phyloP scores from a whole-genome alignment of 2,888 invertebrate genomes.

The Leucozona laternaria region DNA sequence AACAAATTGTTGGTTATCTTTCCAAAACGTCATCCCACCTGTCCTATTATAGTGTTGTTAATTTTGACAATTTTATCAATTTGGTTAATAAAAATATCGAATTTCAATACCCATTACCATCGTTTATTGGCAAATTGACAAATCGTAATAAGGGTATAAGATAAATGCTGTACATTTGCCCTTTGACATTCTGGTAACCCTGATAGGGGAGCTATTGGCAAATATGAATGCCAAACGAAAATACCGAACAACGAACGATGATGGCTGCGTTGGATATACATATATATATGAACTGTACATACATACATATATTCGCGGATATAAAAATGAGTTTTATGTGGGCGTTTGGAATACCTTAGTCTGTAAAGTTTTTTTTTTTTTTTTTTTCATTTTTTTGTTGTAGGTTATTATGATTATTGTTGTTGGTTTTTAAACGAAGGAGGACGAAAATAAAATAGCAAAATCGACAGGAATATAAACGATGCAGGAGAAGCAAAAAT shows the following conservation, averaged over 20 bases:
- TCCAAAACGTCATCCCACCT: too few relatives aligned
- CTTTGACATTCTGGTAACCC: slow-evolving; percentile 17
- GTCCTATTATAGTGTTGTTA: too few relatives aligned
- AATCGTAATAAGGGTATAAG: too few relatives aligned
- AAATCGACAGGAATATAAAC: slow-evolving; percentile 74
- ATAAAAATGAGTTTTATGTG: slow-evolving; percentile 75
- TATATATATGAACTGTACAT: background rate
- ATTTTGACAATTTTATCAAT: too few relatives aligned
- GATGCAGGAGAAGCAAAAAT: slow-evolving; percentile 66
- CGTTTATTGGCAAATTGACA: too few relatives aligned
- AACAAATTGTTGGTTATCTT: too few relatives aligned
- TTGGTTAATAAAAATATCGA: too few relatives aligned
- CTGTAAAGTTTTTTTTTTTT: slow-evolving; percentile 61
- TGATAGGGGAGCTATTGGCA: background rate
- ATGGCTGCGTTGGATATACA: background rate
- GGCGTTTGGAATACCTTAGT: slow-evolving; percentile 71
- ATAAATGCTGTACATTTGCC: too few relatives aligned
- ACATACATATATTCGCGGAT: slow-evolving; percentile 22
- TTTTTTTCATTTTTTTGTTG: slow-evolving; percentile 44
- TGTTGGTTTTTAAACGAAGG: slow-evolving; percentile 45
- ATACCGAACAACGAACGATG: slow-evolving; percentile 10
- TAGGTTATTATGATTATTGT: slow-evolving; percentile 53
- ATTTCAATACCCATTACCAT: too few relatives aligned
- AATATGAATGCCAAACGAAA: background rate
- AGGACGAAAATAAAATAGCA: slow-evolving; percentile 48